These are phyloP conservation scores for Muricea muricata DNA, from an alignment of 92 coral and sea anemone species.

Conservation along the genomic window DNA sequence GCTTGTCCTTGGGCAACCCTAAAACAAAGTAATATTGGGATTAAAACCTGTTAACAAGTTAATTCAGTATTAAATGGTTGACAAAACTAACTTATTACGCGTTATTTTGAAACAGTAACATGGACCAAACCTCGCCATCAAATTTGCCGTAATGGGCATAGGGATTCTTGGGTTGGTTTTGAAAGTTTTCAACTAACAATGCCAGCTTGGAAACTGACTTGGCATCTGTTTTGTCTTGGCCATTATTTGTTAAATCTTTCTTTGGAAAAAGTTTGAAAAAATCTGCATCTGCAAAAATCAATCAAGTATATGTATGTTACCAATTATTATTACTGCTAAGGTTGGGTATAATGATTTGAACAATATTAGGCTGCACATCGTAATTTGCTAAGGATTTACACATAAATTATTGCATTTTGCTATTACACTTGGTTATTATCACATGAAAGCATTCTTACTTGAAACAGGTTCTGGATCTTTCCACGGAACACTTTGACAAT, in stretches of 20 bases:
- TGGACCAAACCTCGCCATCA: constrained; percentile 96
- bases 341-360: too few relatives aligned
- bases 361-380: too few relatives aligned
- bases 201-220: constrained; percentile 75
- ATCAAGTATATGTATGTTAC: neutral
- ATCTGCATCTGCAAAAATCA: constrained; percentile 64
- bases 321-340: neutral
- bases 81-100: too few relatives aligned
- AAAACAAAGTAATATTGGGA: neutral
- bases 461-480: constrained; percentile 69
- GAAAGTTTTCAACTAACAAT: constrained; percentile 73
- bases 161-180: constrained; percentile 84
- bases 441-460: neutral
- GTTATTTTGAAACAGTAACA: too few relatives aligned
- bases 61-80: neutral
- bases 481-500: constrained; percentile 78
- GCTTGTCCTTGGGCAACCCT: constrained; percentile 89
- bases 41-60: neutral
- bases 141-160: constrained; percentile 88
- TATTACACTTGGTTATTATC: too few relatives aligned
- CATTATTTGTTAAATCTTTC: constrained; percentile 66
- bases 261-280: constrained; percentile 74
- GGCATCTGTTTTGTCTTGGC: constrained; percentile 40
- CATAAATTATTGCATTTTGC: too few relatives aligned
- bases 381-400: too few relatives aligned